phyloP scores from a whole-genome alignment of 2,113 vertebrate species.

The Micronisus gabar region DNA sequence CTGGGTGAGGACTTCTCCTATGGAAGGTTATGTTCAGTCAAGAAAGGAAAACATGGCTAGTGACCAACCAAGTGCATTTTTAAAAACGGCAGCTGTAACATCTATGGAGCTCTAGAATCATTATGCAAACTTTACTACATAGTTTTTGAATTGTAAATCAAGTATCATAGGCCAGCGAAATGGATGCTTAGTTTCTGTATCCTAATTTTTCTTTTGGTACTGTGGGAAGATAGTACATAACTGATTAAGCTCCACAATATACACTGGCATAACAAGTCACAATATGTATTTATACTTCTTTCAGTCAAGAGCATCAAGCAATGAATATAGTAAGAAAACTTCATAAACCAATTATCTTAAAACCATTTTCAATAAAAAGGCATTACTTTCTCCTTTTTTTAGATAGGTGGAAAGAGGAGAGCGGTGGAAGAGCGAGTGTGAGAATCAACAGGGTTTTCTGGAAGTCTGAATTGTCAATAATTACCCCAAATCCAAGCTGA shows the following conservation, averaged over 20 bases:
- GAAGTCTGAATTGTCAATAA: neutral
- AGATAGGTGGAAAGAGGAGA: neutral
- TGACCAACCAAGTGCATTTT: neutral
- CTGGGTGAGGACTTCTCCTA: neutral
- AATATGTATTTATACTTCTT: neutral
- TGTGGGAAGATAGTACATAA: neutral
- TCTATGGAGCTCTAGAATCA: neutral
- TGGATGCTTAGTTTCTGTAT: neutral
- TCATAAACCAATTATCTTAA: neutral
- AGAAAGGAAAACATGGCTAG: neutral
- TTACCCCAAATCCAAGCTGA: neutral
- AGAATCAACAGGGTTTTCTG: neutral
- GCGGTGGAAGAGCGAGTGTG: neutral
- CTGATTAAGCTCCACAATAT: neutral
- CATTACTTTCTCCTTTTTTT: neutral
- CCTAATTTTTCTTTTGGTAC: neutral
- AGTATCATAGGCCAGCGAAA: neutral
- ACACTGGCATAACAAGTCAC: neutral
- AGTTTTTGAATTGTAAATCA: neutral
- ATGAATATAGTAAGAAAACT: neutral
- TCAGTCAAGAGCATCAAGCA: neutral
- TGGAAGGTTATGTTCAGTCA: neutral
- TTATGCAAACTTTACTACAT: neutral
- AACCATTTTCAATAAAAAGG: neutral
- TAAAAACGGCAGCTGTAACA: neutral